Evolutionary conservation across 2,113 vertebrate genomes (phyloP), one percentile per base, ranked within the genome.

Genomic region (Eleginops maclovinus): DNA sequence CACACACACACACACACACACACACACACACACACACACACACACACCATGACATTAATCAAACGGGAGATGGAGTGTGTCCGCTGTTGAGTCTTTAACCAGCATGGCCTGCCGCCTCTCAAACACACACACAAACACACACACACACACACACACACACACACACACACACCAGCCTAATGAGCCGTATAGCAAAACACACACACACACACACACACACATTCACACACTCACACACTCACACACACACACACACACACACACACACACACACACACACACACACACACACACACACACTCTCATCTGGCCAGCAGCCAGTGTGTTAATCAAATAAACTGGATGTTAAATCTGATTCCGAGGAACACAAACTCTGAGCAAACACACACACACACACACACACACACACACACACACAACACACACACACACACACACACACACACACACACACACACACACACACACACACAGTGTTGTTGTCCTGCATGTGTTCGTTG

Each of bases 41-140:
- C 55, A 61, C 36, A 71, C 80, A 61, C 47, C 5, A 24, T 58
- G 59, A 75, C 87, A 88, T 89, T 85, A 88, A 88, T 90, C 89
- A 90, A 76, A 80, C 36, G 76, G 72, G 75, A 81, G 80, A 85
- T 75, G 87, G 80, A 74, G 82, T 86, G 85, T 88, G 87, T 88
- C 89, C 70, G 53, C 84, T 63, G 72, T 79, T 69, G 72, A 83
- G 85, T 87, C 76, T 82, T 87, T 87, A 88, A 72, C 81, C 74
- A 76, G 51, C 44, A 24, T 70, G 47, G 66, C 75, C 63, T 65
- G 59, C 69, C 49, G 40, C 69, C 65, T 79, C 68, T 74, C 75
- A 76, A 56, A 47, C 77, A 59, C 47, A 1, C 26, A 58, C 41
- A n/a, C n/a, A 40, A n/a, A 26, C 58, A 36, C 24, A 70, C 55